Conservation (phyloP, 2,113 vertebrate species). For the Megalops atlanticus region DNA sequence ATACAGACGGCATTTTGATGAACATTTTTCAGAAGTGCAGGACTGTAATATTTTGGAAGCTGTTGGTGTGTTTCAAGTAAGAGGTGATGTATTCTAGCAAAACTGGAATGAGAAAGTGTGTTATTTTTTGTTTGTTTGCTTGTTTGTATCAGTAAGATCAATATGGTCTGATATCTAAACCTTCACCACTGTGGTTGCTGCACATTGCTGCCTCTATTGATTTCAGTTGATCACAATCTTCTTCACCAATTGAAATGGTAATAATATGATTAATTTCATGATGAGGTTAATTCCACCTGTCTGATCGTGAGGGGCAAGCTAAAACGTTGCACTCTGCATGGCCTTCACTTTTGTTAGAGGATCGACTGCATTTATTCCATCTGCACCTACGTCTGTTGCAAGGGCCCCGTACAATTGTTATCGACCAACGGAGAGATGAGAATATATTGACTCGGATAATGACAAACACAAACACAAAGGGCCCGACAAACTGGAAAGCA, state of each 20-base stretch:
- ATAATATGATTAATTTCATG: slow-evolving; percentile 73
- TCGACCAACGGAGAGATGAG: too few relatives aligned
- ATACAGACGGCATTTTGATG: background rate
- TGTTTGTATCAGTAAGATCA: background rate
- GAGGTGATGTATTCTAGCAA: too few relatives aligned
- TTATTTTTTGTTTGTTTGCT: too few relatives aligned
- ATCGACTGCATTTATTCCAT: slow-evolving; percentile 43
- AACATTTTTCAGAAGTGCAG: too few relatives aligned
- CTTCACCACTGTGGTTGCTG: slow-evolving; percentile 38
- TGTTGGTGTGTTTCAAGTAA: too few relatives aligned
- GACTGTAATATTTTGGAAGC: too few relatives aligned
- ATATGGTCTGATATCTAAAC: background rate
- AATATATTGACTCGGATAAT: too few relatives aligned
- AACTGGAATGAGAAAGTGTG: too few relatives aligned
- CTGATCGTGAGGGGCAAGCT: slow-evolving; percentile 68
- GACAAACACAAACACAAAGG: too few relatives aligned
- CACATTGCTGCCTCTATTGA: slow-evolving; percentile 62
- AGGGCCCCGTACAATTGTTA: too few relatives aligned
- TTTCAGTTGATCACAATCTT: slow-evolving; percentile 72
- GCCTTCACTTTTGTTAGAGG: slow-evolving; percentile 51
- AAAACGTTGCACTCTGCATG: slow-evolving; percentile 60
- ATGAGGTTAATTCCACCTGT: slow-evolving; percentile 60
- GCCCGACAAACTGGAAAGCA: too few relatives aligned
- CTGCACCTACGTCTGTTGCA: background rate
- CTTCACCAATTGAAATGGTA: slow-evolving; percentile 76